Evolutionary conservation across 1,140 invertebrate genomes (phyloP), one percentile per base, ranked within the genome.

Genomic region (Penaeus vannamei): DNA sequence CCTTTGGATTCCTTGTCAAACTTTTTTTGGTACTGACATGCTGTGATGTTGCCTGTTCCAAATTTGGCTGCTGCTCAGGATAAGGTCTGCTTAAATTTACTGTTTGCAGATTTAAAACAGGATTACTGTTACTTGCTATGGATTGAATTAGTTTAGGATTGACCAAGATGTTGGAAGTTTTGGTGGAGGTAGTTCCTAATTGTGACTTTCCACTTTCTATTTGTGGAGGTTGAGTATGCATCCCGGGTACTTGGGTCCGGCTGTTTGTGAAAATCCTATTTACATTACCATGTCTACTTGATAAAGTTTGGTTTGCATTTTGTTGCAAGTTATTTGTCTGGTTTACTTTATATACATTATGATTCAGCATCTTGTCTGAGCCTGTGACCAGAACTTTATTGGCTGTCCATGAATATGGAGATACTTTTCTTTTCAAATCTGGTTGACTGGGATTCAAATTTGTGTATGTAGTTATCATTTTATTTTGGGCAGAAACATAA

Each of bases 131-230:
- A 86, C 76, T 80, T 26, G 85, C 61, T 19, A 79, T 42, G 60
- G 72, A 46, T 62, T 80, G 53, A n/a, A 86, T 79, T 62, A 86
- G 72, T 60, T 46, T 79, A 26, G 85, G 85, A 22, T 86, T 86
- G 36, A 86, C 62, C 7, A 86, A 76, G 36, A 86, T 86, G 62
- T 80, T 86, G 53, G 85, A 79, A 79, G 23, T 62, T 77, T 77
- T 76, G 5, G 36, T 23, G 5, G 69, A 36, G 19, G 69, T 32
- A 76, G 69, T 14, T 12, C 69, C 36, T 23, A 26, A 36, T 19
- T 76, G 53, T 53, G 53, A 53, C 14, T 53, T 53, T 53, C 53
- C 36, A 36, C 69, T 76, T 32, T 76, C 69, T 42, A 42, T 42
- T n/a, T 19, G 19, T 19, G 26, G 26, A 76, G 26, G 36, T 19